Evolutionary conservation across 2,113 vertebrate species (phyloP).

Genomic region (Poeciliopsis occidentalis): DNA sequence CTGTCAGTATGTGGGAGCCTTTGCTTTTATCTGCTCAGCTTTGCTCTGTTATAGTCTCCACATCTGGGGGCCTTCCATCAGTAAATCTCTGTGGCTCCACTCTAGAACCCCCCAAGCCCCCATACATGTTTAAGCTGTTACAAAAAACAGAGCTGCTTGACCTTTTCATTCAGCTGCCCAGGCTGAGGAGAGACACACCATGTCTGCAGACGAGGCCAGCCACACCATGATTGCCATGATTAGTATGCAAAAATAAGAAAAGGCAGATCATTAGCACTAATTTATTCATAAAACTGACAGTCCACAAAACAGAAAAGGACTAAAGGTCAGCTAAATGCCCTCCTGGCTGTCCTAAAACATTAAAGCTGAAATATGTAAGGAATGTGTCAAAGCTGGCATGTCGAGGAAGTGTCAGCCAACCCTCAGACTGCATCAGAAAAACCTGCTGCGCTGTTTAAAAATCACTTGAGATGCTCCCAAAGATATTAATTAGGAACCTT

Average conservation of each 20-base stretch:
- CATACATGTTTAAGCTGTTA: constrained; percentile 76
- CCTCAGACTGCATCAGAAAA: constrained; percentile 18
- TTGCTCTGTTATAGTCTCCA: constrained; percentile 62
- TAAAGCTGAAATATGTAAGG: constrained; percentile 61
- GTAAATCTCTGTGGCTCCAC: constrained; percentile 76
- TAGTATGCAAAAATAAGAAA: constrained; percentile 77
- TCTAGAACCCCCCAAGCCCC: constrained; percentile 47
- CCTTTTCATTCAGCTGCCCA: constrained; percentile 72
- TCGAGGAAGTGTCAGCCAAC: constrained; percentile 44
- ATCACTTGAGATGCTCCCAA: constrained; percentile 5
- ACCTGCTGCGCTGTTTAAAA: constrained; percentile 15
- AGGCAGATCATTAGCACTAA: constrained; percentile 76
- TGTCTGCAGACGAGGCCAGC: constrained; percentile 53
- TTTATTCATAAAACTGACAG: constrained; percentile 81
- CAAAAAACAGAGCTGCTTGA: constrained; percentile 78
- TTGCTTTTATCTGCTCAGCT: constrained; percentile 78
- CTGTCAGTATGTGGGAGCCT: constrained; percentile 72
- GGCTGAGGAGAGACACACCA: constrained; percentile 62
- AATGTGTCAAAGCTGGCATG: constrained; percentile 48
- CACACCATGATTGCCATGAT: constrained; percentile 66
- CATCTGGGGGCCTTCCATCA: constrained; percentile 82
- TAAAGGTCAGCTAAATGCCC: constrained; percentile 64
- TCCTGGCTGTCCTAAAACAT: constrained; percentile 71
- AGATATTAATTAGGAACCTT: constrained; percentile 3
- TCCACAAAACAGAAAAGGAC: constrained; percentile 67